Evolutionary conservation across 1,140 invertebrate genomes (phyloP).

Genomic region (Agrypnia vestita): DNA sequence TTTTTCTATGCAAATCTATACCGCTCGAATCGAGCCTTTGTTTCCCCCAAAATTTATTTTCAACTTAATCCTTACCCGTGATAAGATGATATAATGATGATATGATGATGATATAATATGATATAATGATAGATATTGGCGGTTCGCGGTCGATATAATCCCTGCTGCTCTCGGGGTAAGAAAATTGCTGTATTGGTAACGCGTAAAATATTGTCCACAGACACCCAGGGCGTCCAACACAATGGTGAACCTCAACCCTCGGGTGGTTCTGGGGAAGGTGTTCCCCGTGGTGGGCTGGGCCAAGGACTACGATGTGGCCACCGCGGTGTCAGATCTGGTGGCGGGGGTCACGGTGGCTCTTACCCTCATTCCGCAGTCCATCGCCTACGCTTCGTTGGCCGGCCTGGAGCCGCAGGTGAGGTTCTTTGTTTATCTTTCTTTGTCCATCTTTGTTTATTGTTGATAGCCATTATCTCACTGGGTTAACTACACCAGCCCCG

Average conservation of each 20-base stretch:
- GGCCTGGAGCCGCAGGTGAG: slow-evolving; percentile 80
- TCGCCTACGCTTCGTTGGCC: slow-evolving; percentile 85
- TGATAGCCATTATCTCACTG: not conserved
- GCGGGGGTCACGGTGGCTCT: slow-evolving; percentile 90
- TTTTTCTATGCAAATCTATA: too few species aligned
- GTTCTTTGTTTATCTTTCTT: too few species aligned
- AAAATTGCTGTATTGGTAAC: too few species aligned
- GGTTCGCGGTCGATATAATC: too few species aligned
- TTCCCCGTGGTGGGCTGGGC: slow-evolving; percentile 63
- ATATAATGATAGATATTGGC: too few species aligned
- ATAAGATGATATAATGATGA: too few species aligned
- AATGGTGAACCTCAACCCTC: not conserved
- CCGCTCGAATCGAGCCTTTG: too few species aligned
- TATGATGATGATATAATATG: too few species aligned
- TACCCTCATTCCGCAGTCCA: slow-evolving; percentile 84
- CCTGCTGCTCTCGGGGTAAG: too few species aligned
- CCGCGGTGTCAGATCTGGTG: slow-evolving; percentile 81
- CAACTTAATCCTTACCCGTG: too few species aligned
- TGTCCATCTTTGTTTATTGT: not conserved
- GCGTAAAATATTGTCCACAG: not conserved
- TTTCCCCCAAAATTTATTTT: too few species aligned
- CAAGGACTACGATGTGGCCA: slow-evolving; percentile 74
- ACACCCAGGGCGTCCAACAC: not conserved
- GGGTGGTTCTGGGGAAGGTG: not conserved
- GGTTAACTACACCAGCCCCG: too few species aligned